A percentile compares a stretch with the other conserved stretches of the same genome.
Evolutionary conservation across 2,797 vertebrate genomes (phyloP).

Genomic region (Orestias chungarensis): DNA sequence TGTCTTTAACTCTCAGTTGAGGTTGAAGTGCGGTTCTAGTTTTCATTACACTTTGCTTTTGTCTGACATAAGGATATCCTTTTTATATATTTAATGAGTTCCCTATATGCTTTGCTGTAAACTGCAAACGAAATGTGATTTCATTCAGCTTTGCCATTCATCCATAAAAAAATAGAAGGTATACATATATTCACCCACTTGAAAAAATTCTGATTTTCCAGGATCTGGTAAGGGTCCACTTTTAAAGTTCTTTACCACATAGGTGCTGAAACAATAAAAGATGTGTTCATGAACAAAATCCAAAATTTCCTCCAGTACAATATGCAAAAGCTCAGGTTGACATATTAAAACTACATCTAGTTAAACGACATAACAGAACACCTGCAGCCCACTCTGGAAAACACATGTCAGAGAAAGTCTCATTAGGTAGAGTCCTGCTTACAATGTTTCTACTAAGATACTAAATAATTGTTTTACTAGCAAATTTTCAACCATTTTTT

Average conservation of each 20-base stretch:
- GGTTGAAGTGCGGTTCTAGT: too few relatives aligned
- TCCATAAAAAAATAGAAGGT: too few relatives aligned
- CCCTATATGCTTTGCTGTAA: too few relatives aligned
- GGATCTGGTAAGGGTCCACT: constrained; percentile 3
- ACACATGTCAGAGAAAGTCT: not conserved
- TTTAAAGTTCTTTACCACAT: not conserved
- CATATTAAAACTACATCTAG: not conserved
- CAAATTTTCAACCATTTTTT: not conserved
- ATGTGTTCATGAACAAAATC: not conserved
- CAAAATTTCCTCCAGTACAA: not conserved
- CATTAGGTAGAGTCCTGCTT: not conserved
- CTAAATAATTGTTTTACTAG: not conserved
- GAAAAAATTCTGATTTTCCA: not conserved
- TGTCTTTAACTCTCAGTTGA: too few relatives aligned
- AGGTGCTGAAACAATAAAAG: constrained; percentile 5
- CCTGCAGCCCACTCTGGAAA: not conserved
- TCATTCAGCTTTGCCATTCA: too few relatives aligned
- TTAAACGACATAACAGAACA: not conserved
- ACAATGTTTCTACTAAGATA: too few relatives aligned
- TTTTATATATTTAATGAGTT: too few relatives aligned
- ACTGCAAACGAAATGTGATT: too few relatives aligned
- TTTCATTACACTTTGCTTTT: too few relatives aligned
- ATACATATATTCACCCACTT: not conserved
- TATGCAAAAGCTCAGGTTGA: too few relatives aligned
- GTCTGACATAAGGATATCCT: too few relatives aligned